These are phyloP conservation scores for Drosophila arawakana DNA, from an alignment of 1,140 invertebrate genomes.

Conservation along the genomic window DNA sequence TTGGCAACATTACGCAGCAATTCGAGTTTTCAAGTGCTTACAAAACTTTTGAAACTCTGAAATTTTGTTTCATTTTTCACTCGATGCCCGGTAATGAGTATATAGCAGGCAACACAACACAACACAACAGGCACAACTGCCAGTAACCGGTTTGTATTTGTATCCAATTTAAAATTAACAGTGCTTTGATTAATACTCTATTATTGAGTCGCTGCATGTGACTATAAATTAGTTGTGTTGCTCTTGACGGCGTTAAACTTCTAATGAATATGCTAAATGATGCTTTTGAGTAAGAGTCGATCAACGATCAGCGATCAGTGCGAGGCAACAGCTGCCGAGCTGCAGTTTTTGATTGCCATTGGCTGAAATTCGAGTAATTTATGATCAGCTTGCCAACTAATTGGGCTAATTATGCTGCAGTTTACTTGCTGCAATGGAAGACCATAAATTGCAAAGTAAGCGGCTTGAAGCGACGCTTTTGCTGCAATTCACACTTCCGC, in stretches of 20 bases:
- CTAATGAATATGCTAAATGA: conserved; percentile 71
- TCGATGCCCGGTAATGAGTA: conserved; percentile 61
- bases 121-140: conserved; percentile 30
- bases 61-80: conserved; percentile 66
- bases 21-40: conserved; percentile 72
- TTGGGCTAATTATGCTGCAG: conserved; percentile 76
- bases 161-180: conserved; percentile 78
- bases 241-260: conserved; percentile 43
- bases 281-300: neutral
- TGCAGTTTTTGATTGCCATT: conserved; percentile 5
- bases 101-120: conserved; percentile 21
- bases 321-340: conserved; percentile 1
- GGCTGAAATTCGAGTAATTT: conserved; percentile 69
- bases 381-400: conserved; percentile 73
- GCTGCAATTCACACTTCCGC: conserved; percentile 76
- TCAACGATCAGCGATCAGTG: neutral
- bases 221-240: conserved; percentile 52
- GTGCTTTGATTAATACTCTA: conserved; percentile 79
- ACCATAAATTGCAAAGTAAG: conserved; percentile 45
- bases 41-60: conserved; percentile 54
- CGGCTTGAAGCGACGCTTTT: conserved; percentile 16
- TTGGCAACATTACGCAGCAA: conserved; percentile 69
- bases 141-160: conserved; percentile 62
- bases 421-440: conserved; percentile 33
- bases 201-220: conserved; percentile 71